Base-by-base conservation (phyloP, 2,797 vertebrate species). In the Gymnothorax reevesii region DNA sequence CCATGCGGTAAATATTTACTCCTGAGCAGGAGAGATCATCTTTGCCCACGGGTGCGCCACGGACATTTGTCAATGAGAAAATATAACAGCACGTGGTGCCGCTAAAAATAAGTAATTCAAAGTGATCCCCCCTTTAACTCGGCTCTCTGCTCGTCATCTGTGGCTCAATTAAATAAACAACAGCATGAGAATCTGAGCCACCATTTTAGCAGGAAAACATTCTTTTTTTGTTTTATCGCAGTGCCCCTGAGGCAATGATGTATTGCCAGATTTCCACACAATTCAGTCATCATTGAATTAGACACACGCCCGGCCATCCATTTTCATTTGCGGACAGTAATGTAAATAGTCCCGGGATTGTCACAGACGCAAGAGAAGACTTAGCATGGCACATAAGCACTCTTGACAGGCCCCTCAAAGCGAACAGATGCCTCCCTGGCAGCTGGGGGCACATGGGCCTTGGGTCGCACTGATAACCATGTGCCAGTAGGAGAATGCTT, bases 1-100 rank as follows among this genome's bases (percentile, higher is more conserved):
- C 57, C 54, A 84, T 84, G 54, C 22, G 82, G 82, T 79, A 87
- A 87, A 57, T 82, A 25, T 82, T 87, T 87, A 73, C 84, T 82
- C 57, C 87, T 49, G 52, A 71, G 83, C 27, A 42, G 54, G 27
- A 57, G 52, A 71, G 77, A 49, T 85, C 62, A 82, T 57, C 27
- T 66, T 85, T 79, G 33, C 59, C 85, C 62, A 73, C 64, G n/a
- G 54, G 79, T 85, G 3, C 5, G 60, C 75, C 84, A 59, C 71
- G 33, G 22, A 33, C 6, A 73, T 75, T 79, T 25, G 15, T 52
- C 60, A 73, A 33, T n/a, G 8, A 20, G 27, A 49, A 54, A 62
- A 5, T 71, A 42, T 27, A 17, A 77, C 66, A 25, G 86, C 42
- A 20, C 66, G 52, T 33, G 49, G 22, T 4, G 3, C 64, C 64